Percentiles rank a stretch among this genome's conserved stretches.
Conservation (phyloP, 2,888 invertebrate genomes). For the Athalia cordata region DNA sequence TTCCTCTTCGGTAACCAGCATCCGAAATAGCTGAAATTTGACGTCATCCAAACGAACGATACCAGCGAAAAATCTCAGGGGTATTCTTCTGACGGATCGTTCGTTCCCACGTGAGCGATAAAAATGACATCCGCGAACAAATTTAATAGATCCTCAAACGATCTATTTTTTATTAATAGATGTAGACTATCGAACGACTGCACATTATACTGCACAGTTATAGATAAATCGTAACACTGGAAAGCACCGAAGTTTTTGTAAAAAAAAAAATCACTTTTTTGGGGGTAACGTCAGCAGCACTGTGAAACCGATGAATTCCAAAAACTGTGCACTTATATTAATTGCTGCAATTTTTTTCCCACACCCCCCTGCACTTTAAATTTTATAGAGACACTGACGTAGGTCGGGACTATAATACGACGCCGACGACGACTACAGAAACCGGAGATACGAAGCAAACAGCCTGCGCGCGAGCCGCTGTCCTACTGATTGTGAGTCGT, state of each 20-base stretch:
- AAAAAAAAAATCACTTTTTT: too few species aligned
- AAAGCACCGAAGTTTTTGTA: too few species aligned
- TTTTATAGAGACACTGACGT: slow-evolving; percentile 15
- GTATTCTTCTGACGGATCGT: not conserved
- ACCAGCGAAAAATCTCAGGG: slow-evolving; percentile 12
- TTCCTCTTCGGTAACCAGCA: slow-evolving; percentile 67
- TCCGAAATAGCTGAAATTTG: slow-evolving; percentile 59
- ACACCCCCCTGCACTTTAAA: not conserved
- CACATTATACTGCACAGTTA: too few species aligned
- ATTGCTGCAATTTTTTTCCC: too few species aligned
- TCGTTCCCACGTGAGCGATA: not conserved
- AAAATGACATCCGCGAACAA: not conserved
- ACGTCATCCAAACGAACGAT: slow-evolving; percentile 37
- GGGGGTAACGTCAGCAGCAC: too few species aligned
- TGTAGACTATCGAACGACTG: too few species aligned
- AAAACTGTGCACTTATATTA: too few species aligned
- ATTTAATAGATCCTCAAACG: not conserved
- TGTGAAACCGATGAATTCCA: too few species aligned
- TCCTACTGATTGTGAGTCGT: slow-evolving; percentile 32
- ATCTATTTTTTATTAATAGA: not conserved
- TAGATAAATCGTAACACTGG: too few species aligned
- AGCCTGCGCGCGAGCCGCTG: slow-evolving; percentile 42
- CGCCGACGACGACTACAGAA: not conserved
- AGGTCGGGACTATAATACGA: slow-evolving; percentile 23
- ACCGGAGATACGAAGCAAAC: slow-evolving; percentile 24